Conservation (phyloP, 2,113 vertebrate genomes). For the Noturus placidus region DNA sequence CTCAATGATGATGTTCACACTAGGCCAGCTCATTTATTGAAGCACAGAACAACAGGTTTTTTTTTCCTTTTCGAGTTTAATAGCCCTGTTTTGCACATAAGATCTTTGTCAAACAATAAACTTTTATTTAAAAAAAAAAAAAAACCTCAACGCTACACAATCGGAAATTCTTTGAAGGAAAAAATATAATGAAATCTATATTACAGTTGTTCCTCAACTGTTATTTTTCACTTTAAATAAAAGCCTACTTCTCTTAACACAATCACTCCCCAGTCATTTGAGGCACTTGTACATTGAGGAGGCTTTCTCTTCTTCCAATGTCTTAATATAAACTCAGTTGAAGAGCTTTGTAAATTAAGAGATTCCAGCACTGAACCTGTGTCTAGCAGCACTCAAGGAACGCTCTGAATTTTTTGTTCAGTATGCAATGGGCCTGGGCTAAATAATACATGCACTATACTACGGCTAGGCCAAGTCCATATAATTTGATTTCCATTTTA, state of each 20-base stretch:
- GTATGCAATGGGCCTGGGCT: conserved; percentile 15
- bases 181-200: conserved; percentile 60
- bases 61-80: conserved; percentile 60
- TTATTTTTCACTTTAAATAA: conserved; percentile 65
- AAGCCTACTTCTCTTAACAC: conserved; percentile 53
- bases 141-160: conserved; percentile 60
- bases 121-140: conserved; percentile 66
- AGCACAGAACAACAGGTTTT: neutral
- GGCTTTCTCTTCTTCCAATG: conserved; percentile 45
- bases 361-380: conserved; percentile 36
- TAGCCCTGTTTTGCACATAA: conserved; percentile 64
- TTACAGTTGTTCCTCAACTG: conserved; percentile 59
- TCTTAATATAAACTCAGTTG: conserved; percentile 39
- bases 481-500: conserved; percentile 15
- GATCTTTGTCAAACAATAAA: conserved; percentile 64
- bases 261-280: conserved; percentile 49
- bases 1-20: neutral
- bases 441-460: conserved; percentile 43
- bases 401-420: conserved; percentile 29
- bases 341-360: conserved; percentile 23
- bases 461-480: conserved; percentile 42
- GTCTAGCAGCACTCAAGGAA: conserved; percentile 42
- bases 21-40: conserved; percentile 1
- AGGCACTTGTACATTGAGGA: conserved; percentile 72
- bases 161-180: conserved; percentile 55